phyloP scores from a whole-genome alignment of 2,113 vertebrate species.

The Eleginops maclovinus region DNA sequence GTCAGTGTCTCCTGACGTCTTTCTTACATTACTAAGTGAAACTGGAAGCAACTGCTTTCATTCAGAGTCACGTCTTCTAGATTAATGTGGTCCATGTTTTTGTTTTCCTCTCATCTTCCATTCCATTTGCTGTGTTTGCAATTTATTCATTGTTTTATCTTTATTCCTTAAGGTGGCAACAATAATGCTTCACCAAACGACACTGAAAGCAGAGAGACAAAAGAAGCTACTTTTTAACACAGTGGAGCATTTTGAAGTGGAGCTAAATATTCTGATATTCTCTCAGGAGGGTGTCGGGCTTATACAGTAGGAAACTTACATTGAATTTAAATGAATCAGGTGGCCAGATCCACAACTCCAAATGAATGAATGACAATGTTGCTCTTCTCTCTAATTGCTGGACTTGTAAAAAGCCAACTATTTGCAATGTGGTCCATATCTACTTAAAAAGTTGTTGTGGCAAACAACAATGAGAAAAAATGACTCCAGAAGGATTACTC shows the following conservation, averaged over 20 bases:
- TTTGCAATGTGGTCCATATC: background rate
- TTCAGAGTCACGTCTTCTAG: background rate
- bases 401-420: background rate
- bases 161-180: background rate
- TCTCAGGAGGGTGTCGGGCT: background rate
- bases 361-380: background rate
- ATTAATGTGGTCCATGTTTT: background rate
- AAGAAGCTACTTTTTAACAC: background rate
- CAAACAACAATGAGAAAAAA: no score
- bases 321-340: background rate
- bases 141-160: background rate
- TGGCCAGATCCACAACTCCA: background rate
- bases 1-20: background rate
- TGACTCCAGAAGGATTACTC: no score
- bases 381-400: background rate
- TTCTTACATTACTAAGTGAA: background rate
- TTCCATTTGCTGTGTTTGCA: background rate
- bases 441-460: no score
- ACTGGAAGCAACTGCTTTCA: background rate
- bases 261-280: background rate
- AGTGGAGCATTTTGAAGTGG: background rate
- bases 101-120: background rate
- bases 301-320: background rate
- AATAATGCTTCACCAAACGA: background rate
- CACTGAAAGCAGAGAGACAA: background rate